phyloP scores from a whole-genome alignment of 2,888 invertebrate genomes.

The Pediacus dermestoides region DNA sequence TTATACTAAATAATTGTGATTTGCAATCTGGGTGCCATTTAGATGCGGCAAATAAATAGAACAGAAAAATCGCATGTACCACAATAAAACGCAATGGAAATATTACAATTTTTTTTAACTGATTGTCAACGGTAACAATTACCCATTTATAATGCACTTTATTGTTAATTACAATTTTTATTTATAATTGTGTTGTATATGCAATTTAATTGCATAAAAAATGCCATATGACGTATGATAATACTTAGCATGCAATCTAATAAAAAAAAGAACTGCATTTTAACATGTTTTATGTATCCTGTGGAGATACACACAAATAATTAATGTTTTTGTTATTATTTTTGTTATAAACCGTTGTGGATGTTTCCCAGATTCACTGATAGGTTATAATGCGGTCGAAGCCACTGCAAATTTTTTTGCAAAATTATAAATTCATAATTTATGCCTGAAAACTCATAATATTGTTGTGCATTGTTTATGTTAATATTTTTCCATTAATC shows the following conservation, averaged over 20 bases:
- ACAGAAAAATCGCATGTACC: constrained; percentile 19
- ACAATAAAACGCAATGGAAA: too few relatives aligned
- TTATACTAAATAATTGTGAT: too few relatives aligned
- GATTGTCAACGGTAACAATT: constrained; percentile 23
- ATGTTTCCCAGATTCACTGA: constrained; percentile 8
- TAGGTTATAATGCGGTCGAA: too few relatives aligned
- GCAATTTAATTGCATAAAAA: constrained; percentile 29
- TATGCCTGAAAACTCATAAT: too few relatives aligned
- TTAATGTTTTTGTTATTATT: too few relatives aligned
- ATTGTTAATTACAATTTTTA: constrained; percentile 26
- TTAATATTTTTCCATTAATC: too few relatives aligned
- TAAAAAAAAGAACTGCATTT: constrained; percentile 8
- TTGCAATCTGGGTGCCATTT: background rate
- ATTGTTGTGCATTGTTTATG: too few relatives aligned
- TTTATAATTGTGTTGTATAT: constrained; percentile 28
- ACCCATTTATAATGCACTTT: constrained; percentile 14
- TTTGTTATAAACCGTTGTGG: too few relatives aligned
- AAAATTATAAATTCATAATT: too few relatives aligned
- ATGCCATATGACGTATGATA: constrained; percentile 16
- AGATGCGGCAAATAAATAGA: constrained; percentile 5
- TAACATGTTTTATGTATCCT: constrained; percentile 27
- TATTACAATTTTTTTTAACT: constrained; percentile 15
- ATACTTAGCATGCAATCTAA: constrained; percentile 29
- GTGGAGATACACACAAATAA: constrained; percentile 20
- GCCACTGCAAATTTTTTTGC: too few relatives aligned